Evolutionary conservation across 1,140 invertebrate genomes (phyloP).

Genomic region (Pentalonia nigronervosa): DNA sequence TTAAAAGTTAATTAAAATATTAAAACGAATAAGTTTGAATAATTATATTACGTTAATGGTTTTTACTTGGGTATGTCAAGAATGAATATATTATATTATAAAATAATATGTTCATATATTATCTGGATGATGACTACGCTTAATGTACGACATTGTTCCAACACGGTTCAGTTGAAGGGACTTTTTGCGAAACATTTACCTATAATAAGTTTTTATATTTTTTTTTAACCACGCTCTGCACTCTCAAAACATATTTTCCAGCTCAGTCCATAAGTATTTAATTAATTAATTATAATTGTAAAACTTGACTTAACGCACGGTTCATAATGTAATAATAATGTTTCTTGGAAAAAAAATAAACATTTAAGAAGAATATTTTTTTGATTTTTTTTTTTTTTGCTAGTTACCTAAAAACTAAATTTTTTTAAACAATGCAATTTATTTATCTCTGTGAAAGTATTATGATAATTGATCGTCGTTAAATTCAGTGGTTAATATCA

Average conservation of each 20-base stretch:
- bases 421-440: background rate
- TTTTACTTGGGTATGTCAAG: background rate
- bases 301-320: background rate
- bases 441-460: background rate
- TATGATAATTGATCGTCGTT: constrained; percentile 3
- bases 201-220: background rate
- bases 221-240: background rate
- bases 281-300: background rate
- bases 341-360: background rate
- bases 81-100: constrained; percentile 15
- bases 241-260: background rate
- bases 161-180: constrained; percentile 15
- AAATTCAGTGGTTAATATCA: background rate
- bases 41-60: constrained; percentile 18
- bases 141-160: background rate
- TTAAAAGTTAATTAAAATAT: constrained; percentile 33
- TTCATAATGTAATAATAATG: background rate
- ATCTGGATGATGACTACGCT: background rate
- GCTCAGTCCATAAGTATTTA: background rate
- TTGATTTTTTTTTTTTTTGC: background rate
- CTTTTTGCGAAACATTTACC: background rate
- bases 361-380: background rate
- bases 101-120: background rate
- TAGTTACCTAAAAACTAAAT: background rate
- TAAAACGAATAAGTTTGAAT: constrained; percentile 20